Evolutionary conservation across 2,888 invertebrate genomes (phyloP).

Genomic region (Dugesia japonica): DNA sequence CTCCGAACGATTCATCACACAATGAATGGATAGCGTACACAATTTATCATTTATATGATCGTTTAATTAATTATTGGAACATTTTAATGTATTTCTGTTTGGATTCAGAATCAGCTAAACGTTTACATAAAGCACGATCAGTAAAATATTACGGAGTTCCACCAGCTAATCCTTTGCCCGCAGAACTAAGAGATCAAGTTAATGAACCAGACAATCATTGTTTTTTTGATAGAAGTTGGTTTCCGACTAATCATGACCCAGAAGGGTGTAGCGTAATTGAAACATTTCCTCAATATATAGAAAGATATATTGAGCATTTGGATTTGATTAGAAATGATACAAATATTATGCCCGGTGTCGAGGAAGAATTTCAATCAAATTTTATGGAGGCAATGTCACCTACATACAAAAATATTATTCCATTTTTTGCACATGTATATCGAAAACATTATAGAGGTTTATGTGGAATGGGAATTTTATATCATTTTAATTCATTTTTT

Average conservation of each 20-base stretch:
- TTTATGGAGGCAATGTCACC: neutral
- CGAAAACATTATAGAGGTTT: neutral
- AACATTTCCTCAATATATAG: neutral
- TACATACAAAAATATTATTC: neutral
- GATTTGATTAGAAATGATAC: neutral
- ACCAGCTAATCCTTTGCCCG: neutral
- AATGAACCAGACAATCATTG: neutral
- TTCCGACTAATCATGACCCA: neutral
- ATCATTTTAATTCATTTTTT: constrained; percentile 5
- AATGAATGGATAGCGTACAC: neutral
- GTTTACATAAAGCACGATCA: neutral
- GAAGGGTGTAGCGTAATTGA: neutral
- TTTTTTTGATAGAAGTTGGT: neutral
- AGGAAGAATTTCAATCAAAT: neutral
- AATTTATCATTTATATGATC: neutral
- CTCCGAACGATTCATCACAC: neutral
- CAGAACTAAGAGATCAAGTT: neutral
- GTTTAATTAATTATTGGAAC: neutral
- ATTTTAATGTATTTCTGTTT: constrained; percentile 2
- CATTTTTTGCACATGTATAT: neutral
- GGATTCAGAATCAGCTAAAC: neutral
- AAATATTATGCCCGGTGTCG: neutral
- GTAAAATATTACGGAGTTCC: neutral
- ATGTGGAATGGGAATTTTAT: neutral
- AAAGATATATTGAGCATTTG: constrained; percentile 4